Conservation (phyloP, 2,797 vertebrate genomes). For the Calcarius lapponicus region DNA sequence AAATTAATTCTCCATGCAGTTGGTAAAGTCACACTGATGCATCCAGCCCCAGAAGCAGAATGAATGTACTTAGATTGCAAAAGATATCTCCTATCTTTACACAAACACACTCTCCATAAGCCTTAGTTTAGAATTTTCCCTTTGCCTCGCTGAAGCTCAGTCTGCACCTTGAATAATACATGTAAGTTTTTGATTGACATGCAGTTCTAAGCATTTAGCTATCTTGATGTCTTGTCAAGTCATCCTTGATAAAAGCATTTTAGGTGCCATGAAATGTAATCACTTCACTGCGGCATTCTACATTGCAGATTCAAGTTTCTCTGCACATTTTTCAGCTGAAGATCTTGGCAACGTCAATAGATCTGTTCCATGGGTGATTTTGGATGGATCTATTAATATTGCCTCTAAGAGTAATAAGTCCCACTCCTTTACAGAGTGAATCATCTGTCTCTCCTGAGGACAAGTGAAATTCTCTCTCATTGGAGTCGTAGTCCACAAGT, state of each 20-base stretch:
- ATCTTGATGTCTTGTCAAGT: conserved; percentile 56
- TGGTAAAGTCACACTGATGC: not conserved
- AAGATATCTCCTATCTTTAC: not conserved
- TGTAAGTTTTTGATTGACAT: conserved; percentile 49
- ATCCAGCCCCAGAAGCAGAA: not conserved
- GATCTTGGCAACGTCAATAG: conserved; percentile 23
- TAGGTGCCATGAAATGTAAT: conserved; percentile 46
- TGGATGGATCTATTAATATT: conserved; percentile 57
- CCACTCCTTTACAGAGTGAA: conserved; percentile 25
- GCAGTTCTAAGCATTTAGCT: conserved; percentile 50
- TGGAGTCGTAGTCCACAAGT: not conserved
- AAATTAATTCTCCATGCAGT: not conserved
- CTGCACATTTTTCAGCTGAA: conserved; percentile 28
- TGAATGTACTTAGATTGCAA: not conserved
- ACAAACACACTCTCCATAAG: not conserved
- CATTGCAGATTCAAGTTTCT: conserved; percentile 56
- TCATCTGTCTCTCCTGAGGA: conserved; percentile 45
- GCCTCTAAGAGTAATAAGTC: conserved; percentile 38
- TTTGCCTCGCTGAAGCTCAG: conserved; percentile 5
- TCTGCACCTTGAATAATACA: conserved; percentile 43
- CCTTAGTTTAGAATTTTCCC: conserved; percentile 1
- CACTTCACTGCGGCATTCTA: conserved; percentile 40
- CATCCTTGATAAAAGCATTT: conserved; percentile 63
- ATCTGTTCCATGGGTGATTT: conserved; percentile 23
- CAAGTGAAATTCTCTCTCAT: conserved; percentile 26